These are phyloP conservation scores for Camarhynchus parvulus DNA, from an alignment of 2,113 vertebrate genomes.

Conservation along the genomic window DNA sequence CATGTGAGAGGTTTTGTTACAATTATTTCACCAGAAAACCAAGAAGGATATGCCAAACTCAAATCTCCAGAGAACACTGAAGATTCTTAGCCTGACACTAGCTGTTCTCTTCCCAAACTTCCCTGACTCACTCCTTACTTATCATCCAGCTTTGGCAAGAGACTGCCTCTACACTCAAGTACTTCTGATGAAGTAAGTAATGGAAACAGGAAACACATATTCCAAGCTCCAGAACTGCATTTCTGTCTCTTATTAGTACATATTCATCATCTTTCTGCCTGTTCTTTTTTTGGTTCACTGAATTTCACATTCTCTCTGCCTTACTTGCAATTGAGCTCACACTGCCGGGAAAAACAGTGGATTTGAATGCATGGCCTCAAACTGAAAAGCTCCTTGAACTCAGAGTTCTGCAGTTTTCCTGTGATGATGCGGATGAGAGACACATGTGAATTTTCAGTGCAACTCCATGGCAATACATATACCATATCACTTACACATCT, in stretches of 20 bases:
- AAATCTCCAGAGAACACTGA: neutral
- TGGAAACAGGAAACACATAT: conserved; percentile 59
- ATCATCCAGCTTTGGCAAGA: conserved; percentile 10
- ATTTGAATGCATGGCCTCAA: neutral
- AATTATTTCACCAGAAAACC: neutral
- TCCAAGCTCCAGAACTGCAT: neutral
- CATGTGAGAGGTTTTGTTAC: neutral
- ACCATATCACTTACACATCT: neutral
- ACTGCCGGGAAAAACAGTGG: neutral
- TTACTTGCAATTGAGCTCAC: neutral
- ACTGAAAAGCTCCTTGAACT: neutral
- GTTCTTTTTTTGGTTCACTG: conserved; percentile 20
- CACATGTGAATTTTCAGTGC: neutral
- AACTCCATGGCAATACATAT: neutral
- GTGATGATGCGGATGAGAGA: neutral
- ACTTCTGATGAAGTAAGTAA: conserved; percentile 21
- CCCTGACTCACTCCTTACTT: conserved; percentile 35
- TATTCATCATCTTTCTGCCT: conserved; percentile 21
- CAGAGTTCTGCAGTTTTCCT: neutral
- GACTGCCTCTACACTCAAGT: conserved; percentile 16
- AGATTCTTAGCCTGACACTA: neutral
- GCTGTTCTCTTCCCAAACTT: neutral
- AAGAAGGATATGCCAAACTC: neutral
- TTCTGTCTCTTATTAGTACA: conserved; percentile 32
- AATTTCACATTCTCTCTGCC: neutral